A percentile compares a stretch with the other conserved stretches of the same genome.
Conservation (phyloP, 2,888 invertebrate genomes). For the Xestoiulus laeticollis region DNA sequence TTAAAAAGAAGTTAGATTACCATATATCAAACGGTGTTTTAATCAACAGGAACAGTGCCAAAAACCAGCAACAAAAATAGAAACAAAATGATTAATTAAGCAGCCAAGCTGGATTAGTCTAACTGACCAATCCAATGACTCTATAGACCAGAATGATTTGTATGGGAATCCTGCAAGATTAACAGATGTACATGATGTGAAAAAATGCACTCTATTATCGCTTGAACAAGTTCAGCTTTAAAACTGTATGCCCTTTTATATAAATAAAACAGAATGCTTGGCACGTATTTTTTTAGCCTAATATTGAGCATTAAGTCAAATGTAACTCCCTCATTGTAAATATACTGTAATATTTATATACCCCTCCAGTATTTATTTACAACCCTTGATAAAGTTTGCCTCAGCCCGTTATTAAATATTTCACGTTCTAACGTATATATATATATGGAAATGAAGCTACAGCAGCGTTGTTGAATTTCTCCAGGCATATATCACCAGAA, state of each 20-base stretch:
- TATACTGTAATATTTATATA: not conserved
- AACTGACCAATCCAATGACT: not conserved
- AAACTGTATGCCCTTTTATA: not conserved
- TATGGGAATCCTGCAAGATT: not conserved
- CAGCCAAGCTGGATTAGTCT: not conserved
- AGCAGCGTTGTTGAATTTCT: not conserved
- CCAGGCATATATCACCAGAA: not conserved
- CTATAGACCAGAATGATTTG: not conserved
- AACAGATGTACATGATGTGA: not conserved
- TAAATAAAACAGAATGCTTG: not conserved
- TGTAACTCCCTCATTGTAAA: conserved; percentile 34
- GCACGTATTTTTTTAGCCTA: conserved; percentile 23
- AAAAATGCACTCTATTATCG: not conserved
- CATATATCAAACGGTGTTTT: not conserved
- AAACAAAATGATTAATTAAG: not conserved
- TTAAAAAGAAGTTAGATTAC: no score
- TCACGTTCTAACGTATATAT: not conserved
- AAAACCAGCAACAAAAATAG: not conserved
- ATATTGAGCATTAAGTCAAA: not conserved
- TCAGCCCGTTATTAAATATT: conserved; percentile 24
- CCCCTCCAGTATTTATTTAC: conserved; percentile 15
- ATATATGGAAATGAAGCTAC: not conserved
- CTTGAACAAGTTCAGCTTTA: not conserved
- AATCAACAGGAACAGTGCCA: not conserved
- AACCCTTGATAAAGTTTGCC: not conserved